A percentile compares a stretch with the other conserved stretches of the same genome.
phyloP scores from a whole-genome alignment of 2,888 invertebrate species.

The Incurvaria masculella region DNA sequence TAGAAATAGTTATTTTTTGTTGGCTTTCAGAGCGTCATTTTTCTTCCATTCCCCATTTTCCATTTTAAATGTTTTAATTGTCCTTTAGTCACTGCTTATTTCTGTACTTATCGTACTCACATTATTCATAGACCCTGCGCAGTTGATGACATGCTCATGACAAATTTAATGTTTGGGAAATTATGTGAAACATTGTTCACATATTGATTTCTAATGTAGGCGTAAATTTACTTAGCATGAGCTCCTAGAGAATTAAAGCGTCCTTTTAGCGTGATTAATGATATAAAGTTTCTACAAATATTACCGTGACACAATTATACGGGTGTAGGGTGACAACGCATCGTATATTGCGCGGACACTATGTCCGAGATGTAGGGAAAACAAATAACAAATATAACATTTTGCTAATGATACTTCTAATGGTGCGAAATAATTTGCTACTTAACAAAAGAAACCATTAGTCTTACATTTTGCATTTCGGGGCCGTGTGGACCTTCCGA shows the following conservation, averaged over 20 bases:
- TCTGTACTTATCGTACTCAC: too few relatives aligned
- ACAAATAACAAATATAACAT: conserved; percentile 27
- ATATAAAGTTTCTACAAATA: neutral
- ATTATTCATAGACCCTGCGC: too few relatives aligned
- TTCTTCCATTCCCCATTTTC: too few relatives aligned
- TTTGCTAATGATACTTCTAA: conserved; percentile 44
- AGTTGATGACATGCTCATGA: too few relatives aligned
- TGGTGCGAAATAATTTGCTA: conserved; percentile 38
- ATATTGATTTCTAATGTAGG: too few relatives aligned
- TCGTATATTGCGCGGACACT: neutral
- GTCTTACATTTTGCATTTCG: neutral
- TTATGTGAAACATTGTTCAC: too few relatives aligned
- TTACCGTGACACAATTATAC: neutral
- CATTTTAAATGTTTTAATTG: too few relatives aligned
- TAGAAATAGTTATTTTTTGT: too few relatives aligned
- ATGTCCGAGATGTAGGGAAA: conserved; percentile 3
- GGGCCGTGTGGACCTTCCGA: neutral
- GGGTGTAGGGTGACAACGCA: neutral
- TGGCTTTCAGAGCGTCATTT: too few relatives aligned
- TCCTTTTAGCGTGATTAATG: neutral
- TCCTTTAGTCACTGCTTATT: too few relatives aligned
- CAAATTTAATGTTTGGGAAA: too few relatives aligned
- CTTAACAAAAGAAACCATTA: conserved; percentile 4
- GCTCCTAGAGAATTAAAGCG: neutral
- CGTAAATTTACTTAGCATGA: too few relatives aligned